These are phyloP conservation scores for Phoxinus dragarum DNA, from an alignment of 2,797 vertebrate species.

Conservation along the genomic window DNA sequence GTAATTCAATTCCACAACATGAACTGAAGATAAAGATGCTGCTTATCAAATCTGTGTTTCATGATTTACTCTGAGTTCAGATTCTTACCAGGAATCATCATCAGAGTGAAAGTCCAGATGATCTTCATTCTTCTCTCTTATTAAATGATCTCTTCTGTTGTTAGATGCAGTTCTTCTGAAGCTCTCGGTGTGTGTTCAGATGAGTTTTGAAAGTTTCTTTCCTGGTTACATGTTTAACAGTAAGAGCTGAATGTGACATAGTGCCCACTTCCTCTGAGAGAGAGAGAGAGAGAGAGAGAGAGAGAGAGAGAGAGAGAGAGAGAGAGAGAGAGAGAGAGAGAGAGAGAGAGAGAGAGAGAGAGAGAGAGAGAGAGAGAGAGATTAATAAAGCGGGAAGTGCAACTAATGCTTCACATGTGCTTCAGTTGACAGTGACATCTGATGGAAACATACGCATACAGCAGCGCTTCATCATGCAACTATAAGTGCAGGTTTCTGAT, in stretches of 20 bases:
- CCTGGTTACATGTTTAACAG: background rate
- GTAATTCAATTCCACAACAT: no score
- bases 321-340: no score
- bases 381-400: background rate
- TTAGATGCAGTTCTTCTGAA: background rate
- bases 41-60: background rate
- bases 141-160: background rate
- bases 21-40: no score
- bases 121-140: conserved; percentile 6
- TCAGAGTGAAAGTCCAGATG: background rate
- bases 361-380: background rate
- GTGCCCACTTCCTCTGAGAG: background rate
- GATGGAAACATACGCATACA: background rate
- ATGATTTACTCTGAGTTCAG: background rate
- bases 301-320: no score
- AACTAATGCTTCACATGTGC: background rate
- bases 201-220: background rate
- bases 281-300: background rate
- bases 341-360: no score
- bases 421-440: conserved; percentile 6
- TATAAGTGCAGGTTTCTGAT: background rate
- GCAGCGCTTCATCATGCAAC: background rate
- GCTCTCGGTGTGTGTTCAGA: background rate
- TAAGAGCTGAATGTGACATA: background rate
- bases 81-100: conserved; percentile 2